These are phyloP conservation scores for Heteronetta atricapilla DNA, from an alignment of 2,113 vertebrate species.

Conservation along the genomic window DNA sequence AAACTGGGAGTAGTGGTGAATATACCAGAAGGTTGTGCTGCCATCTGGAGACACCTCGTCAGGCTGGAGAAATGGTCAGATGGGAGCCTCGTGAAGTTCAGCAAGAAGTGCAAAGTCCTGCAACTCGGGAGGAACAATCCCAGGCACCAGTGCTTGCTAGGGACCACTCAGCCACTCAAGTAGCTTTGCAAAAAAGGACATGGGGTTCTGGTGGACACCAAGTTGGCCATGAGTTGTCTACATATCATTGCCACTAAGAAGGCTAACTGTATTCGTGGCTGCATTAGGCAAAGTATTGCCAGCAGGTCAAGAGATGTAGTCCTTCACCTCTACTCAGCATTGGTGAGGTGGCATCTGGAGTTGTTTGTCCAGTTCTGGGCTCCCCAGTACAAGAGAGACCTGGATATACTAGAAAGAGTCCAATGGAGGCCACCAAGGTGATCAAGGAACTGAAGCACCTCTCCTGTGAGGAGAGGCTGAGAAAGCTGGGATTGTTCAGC, in stretches of 20 bases:
- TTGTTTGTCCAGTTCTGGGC: neutral
- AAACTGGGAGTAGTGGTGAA: neutral
- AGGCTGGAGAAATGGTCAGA: neutral
- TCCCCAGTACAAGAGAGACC: neutral
- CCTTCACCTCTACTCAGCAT: neutral
- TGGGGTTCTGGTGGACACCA: too few species aligned
- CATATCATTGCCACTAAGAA: too few species aligned
- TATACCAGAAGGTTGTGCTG: fast-evolving
- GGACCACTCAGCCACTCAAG: too few species aligned
- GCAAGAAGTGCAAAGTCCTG: neutral
- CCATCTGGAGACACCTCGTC: neutral
- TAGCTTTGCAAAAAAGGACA: too few species aligned
- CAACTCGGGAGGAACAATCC: too few species aligned
- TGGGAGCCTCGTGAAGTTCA: neutral
- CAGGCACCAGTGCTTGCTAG: neutral
- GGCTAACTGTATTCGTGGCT: too few species aligned
- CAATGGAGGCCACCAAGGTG: neutral
- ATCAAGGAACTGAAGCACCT: neutral
- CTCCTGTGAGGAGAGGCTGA: neutral
- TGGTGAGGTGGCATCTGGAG: neutral
- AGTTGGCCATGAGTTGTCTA: too few species aligned
- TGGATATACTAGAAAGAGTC: neutral
- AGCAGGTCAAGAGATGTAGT: too few species aligned
- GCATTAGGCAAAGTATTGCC: too few species aligned
- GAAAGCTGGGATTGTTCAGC: neutral